Conservation (phyloP, 2,113 vertebrate species). For the Corythoichthys haematopterus region DNA sequence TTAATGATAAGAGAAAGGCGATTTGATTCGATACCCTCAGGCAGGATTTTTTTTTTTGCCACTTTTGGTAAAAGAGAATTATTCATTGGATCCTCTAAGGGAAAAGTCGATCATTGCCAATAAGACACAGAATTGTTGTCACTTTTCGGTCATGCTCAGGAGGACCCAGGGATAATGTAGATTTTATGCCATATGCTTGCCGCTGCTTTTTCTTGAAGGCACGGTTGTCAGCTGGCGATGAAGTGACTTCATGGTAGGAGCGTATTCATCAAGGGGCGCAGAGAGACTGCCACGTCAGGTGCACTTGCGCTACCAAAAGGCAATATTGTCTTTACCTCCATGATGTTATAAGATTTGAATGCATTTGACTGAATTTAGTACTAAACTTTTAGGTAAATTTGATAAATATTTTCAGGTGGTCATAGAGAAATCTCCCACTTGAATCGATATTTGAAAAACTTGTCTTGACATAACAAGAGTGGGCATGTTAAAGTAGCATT, state of each 20-base stretch:
- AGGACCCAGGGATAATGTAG: conserved; percentile 41
- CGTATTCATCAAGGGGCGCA: conserved; percentile 47
- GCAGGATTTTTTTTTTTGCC: conserved; percentile 37
- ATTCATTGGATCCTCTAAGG: conserved; percentile 64
- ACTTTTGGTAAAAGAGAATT: conserved; percentile 60
- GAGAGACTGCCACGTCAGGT: conserved; percentile 8
- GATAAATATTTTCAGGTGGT: not conserved
- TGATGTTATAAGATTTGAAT: not conserved
- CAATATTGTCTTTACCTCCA: conserved; percentile 11
- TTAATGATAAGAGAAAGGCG: conserved; percentile 68
- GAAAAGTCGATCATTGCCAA: conserved; percentile 63
- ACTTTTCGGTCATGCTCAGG: conserved; percentile 36
- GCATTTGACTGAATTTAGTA: not conserved
- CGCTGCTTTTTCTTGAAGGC: conserved; percentile 43
- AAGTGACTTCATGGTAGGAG: conserved; percentile 30
- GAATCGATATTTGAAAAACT: too few species aligned
- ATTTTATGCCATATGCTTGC: conserved; percentile 56
- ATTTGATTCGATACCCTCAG: conserved; percentile 65
- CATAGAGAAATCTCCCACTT: not conserved
- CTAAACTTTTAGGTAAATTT: not conserved
- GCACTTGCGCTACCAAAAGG: conserved; percentile 21
- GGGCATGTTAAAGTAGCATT: too few species aligned
- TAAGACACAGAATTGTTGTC: conserved; percentile 59
- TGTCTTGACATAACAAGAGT: too few species aligned
- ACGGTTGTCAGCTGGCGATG: conserved; percentile 15